Evolutionary conservation across 2,888 invertebrate genomes (phyloP).

Genomic region (Masnerella sp.): DNA sequence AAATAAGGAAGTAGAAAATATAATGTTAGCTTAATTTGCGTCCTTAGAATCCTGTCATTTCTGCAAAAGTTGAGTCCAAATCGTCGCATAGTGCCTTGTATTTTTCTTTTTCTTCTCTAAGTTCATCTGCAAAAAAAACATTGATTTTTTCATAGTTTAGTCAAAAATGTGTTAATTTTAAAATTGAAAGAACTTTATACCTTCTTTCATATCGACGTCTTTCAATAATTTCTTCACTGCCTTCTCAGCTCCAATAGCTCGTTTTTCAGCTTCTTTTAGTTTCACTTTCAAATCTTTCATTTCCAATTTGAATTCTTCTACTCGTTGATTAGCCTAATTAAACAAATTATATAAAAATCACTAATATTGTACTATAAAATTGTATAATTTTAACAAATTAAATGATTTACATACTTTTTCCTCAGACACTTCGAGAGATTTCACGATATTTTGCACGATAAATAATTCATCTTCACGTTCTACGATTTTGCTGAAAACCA

Average conservation of each 20-base stretch:
- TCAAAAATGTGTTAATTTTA: too few relatives aligned
- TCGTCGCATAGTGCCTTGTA: constrained; percentile 89
- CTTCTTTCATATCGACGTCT: constrained; percentile 75
- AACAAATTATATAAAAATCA: neutral
- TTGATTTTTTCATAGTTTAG: constrained; percentile 7
- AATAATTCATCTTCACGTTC: constrained; percentile 77
- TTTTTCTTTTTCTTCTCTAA: constrained; percentile 85
- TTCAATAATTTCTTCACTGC: constrained; percentile 72
- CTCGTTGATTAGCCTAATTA: constrained; percentile 74
- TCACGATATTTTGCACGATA: constrained; percentile 76
- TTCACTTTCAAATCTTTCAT: constrained; percentile 72
- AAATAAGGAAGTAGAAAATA: constrained; percentile 60
- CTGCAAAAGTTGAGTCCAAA: constrained; percentile 86
- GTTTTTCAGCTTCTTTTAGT: constrained; percentile 74
- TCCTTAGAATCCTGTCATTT: constrained; percentile 84
- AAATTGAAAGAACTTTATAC: constrained; percentile 58
- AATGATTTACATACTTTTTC: constrained; percentile 69
- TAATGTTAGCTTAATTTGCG: constrained; percentile 37
- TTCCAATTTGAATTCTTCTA: constrained; percentile 74
- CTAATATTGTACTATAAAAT: neutral
- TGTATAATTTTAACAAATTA: neutral
- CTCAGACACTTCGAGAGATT: constrained; percentile 76
- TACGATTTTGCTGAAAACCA: constrained; percentile 71
- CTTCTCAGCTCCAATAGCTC: constrained; percentile 73
- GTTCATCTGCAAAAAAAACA: constrained; percentile 78